Conservation (phyloP, 2,888 invertebrate genomes). For the Alloplasta piceator region DNA sequence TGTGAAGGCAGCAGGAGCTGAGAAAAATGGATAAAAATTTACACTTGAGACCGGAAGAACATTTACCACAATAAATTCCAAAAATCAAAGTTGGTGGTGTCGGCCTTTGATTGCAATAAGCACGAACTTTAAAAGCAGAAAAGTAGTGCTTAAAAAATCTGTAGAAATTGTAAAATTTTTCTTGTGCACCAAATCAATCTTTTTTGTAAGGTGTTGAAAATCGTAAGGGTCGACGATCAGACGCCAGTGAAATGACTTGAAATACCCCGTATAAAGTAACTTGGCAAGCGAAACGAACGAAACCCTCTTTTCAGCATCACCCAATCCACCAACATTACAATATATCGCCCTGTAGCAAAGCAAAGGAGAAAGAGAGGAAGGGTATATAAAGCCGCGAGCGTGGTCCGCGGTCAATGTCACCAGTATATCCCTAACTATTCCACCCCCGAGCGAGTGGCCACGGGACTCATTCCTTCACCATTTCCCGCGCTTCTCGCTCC, state of each 20-base stretch:
- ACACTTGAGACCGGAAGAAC: too few species aligned
- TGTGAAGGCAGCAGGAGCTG: too few species aligned
- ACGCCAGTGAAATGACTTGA: constrained; percentile 10
- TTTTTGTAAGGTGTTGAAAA: too few species aligned
- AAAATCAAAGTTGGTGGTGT: too few species aligned
- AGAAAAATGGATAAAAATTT: too few species aligned
- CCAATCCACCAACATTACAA: constrained; percentile 40
- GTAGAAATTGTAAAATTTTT: too few species aligned
- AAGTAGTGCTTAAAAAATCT: too few species aligned
- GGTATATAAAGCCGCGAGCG: constrained; percentile 45
- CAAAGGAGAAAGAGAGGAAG: constrained; percentile 9
- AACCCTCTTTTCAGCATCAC: constrained; percentile 22
- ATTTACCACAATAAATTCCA: too few species aligned
- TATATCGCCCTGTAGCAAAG: constrained; percentile 20
- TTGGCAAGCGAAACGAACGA: constrained; percentile 51
- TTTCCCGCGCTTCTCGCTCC: constrained; percentile 1
- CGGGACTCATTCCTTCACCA: constrained; percentile 68
- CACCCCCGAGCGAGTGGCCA: constrained; percentile 57
- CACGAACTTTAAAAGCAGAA: too few species aligned
- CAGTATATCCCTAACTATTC: constrained; percentile 58
- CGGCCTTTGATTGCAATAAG: too few species aligned
- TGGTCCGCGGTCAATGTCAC: constrained; percentile 70
- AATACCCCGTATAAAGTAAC: constrained; percentile 15
- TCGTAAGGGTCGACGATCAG: not conserved
- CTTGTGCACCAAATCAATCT: too few species aligned